Base-by-base conservation (phyloP, 2,797 vertebrate genomes). In the Falco berigora region DNA sequence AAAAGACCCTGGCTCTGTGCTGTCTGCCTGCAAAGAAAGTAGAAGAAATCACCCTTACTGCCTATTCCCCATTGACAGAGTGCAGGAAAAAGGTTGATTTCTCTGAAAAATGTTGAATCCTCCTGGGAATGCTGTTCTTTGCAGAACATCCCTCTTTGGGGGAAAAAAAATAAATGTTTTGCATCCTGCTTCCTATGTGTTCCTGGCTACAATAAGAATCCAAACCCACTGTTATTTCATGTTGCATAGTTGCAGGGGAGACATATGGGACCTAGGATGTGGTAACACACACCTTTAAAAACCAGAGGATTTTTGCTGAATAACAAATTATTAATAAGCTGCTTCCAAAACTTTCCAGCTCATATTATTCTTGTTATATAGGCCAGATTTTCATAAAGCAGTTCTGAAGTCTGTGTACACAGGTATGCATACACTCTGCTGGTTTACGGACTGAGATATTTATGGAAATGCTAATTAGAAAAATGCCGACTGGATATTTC, bases 111-210 rank as follows among this genome's bases (percentile, higher is more conserved):
- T 19, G 18, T 0, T 40, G 44, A 56, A 56, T 75, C 46, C 36
- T 81, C 4, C 40, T 19, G 8, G 52, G 52, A 82, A 86, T 36
- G 22, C 21, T 75, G 22, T 67, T 28, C 34, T 68, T 24, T 84
- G 44, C 21, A 72, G 74, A 84, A 63, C 53, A 44, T 23, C 17
- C 22, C 21, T 38, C 44, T 56, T 21, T 5, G 5, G 40, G 34
- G 5, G 3, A 5, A 8, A 2, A 38, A 40, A 40, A 40, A 40
- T 14, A 40, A 14, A 40, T 40, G 40, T 40, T 85, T 64, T 62
- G 19, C 13, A 4, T 5, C 2, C 8, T n/a, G 28, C 8, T 63
- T 30, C 49, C 88, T 52, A 36, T 1, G 0, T 12, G 24, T 34
- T 82, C 25, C 19, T 46, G n/a, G 34, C 40, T 77, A 22, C 46